These are phyloP conservation scores for Halocaridina rubra DNA, from an alignment of 2,888 invertebrate species.

Conservation along the genomic window DNA sequence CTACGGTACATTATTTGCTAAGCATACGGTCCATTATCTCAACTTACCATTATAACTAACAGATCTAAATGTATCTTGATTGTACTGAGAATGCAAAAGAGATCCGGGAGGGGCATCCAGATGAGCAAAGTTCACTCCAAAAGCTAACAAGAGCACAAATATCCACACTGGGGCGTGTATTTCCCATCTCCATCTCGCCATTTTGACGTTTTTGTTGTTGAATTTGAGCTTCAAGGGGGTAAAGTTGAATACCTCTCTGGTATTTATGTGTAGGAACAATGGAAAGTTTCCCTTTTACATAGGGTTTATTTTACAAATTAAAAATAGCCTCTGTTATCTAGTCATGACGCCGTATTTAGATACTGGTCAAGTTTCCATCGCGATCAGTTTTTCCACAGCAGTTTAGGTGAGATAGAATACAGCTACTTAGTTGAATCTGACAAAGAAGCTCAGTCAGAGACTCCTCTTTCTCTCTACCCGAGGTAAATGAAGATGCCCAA, in stretches of 20 bases:
- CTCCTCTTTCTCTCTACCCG: too few relatives aligned
- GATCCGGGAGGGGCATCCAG: constrained; percentile 12
- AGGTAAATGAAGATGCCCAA: too few relatives aligned
- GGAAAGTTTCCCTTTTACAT: background rate
- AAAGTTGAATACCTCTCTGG: too few relatives aligned
- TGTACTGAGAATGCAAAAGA: background rate
- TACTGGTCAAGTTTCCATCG: too few relatives aligned
- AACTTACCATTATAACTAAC: constrained; percentile 24
- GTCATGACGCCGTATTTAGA: background rate
- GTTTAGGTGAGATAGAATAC: too few relatives aligned
- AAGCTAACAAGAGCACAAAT: background rate
- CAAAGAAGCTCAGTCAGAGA: too few relatives aligned
- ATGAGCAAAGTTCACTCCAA: background rate
- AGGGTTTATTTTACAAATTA: background rate
- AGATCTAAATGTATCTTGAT: background rate
- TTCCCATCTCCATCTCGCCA: constrained; percentile 1
- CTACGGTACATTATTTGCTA: background rate
- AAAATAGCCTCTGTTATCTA: background rate
- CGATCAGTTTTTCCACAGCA: too few relatives aligned
- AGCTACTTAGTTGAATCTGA: too few relatives aligned
- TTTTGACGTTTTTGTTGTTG: background rate
- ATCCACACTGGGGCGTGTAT: background rate
- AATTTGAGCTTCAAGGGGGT: too few relatives aligned
- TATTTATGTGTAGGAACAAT: too few relatives aligned
- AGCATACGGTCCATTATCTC: background rate